Evolutionary conservation across 2,888 invertebrate species (phyloP), one percentile per base, ranked within the genome.

Genomic region (Tetropium fuscum): DNA sequence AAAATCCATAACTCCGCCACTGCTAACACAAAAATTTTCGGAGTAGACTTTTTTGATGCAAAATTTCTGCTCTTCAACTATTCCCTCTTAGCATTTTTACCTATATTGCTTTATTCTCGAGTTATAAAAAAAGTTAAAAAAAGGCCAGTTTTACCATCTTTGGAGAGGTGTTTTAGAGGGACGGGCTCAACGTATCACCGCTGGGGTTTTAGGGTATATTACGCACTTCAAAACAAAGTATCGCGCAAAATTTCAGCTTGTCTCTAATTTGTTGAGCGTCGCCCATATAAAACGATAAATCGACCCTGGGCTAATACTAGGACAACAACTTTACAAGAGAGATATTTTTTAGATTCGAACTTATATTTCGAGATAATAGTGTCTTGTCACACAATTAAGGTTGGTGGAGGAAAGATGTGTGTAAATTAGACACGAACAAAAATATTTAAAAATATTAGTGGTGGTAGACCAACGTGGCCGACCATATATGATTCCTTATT

Each of bases 181-280:
- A 27, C 27, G 27, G 6, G 27, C 27, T 27, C 27, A 27, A 27
- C 3, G 27, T 27, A 27, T 27, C 27, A 27, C 27, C 27, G 27
- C 27, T 27, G 27, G 27, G 27, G 27, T 27, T 27, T 27, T 27
- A 27, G 27, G 27, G 27, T 27, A 27, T 7, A 27, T 27, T 27
- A 27, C n/a, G 36, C 36, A 36, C 7, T 7, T 36, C 15, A 7
- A 36, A 7, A 11, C 36, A 11, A 15, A 36, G 15, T 11, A 36
- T 16, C 19, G 30, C 41, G 41, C 6, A 19, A 13, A 19, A 20
- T 58, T 22, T 58, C 27, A 27, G 27, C n/a, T n/a, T n/a, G n/a
- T n/a, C n/a, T n/a, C n/a, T n/a, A n/a, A n/a, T n/a, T n/a, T n/a
- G n/a, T n/a, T n/a, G n/a, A n/a, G n/a, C n/a, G n/a, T n/a, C n/a